Percentiles rank a stretch among this genome's conserved stretches.
Evolutionary conservation across 2,888 invertebrate species (phyloP).

Genomic region (Caenorhabditis japonica): DNA sequence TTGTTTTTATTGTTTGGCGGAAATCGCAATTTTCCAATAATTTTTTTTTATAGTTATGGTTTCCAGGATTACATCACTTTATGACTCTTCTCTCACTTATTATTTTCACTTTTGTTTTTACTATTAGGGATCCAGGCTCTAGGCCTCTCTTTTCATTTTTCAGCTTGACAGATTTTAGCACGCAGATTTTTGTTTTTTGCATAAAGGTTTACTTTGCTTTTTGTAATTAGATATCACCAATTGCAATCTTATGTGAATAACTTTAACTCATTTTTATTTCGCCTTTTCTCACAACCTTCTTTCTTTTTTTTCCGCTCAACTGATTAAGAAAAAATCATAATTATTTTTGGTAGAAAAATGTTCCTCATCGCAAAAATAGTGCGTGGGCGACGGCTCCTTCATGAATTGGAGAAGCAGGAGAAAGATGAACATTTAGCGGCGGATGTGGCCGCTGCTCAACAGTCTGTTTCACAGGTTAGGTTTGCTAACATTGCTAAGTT

Average conservation of each 20-base stretch:
- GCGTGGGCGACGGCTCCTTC: constrained; percentile 73
- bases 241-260: background rate
- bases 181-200: too few relatives aligned
- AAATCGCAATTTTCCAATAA: too few relatives aligned
- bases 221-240: too few relatives aligned
- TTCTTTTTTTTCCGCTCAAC: constrained; percentile 2
- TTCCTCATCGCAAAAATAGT: constrained; percentile 76
- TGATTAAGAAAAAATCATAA: too few relatives aligned
- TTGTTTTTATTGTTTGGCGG: too few relatives aligned
- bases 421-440: constrained; percentile 67
- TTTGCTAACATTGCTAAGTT: too few relatives aligned
- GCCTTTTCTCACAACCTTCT: background rate
- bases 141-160: too few relatives aligned
- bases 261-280: background rate
- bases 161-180: too few relatives aligned
- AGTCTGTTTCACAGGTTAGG: constrained; percentile 36
- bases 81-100: constrained; percentile 10
- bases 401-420: constrained; percentile 74
- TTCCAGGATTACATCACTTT: too few relatives aligned
- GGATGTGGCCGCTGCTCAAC: constrained; percentile 43
- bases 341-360: constrained; percentile 60
- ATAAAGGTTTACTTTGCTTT: too few relatives aligned
- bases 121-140: too few relatives aligned
- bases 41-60: too few relatives aligned
- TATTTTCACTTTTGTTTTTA: constrained; percentile 13